phyloP scores from a whole-genome alignment of 2,797 vertebrate genomes.

The Iguana delicatissima region DNA sequence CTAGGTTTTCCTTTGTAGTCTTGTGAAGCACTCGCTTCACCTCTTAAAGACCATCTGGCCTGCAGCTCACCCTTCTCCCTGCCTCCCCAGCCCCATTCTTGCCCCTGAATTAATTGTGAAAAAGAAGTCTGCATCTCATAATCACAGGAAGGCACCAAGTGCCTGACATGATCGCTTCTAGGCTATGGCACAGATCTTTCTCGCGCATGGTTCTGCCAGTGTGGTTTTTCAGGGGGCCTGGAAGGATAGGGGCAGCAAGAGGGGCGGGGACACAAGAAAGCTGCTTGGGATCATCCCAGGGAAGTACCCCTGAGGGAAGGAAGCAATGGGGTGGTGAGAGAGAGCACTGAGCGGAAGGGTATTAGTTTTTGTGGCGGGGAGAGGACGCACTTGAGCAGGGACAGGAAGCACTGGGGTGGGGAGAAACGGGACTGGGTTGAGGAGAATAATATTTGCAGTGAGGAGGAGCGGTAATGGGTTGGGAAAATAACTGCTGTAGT shows the following conservation, averaged over 20 bases:
- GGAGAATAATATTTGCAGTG: no score
- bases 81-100: slow-evolving; percentile 69
- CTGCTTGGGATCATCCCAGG: no score
- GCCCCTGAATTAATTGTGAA: slow-evolving; percentile 80
- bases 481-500: no score
- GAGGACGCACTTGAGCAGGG: no score
- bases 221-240: not conserved
- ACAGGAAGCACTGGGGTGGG: no score
- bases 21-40: slow-evolving; percentile 92
- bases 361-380: no score
- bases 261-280: no score
- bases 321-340: no score
- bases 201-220: not conserved
- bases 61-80: slow-evolving; percentile 77
- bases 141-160: slow-evolving; percentile 69
- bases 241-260: not conserved
- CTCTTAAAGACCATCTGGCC: slow-evolving; percentile 91
- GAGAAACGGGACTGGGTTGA: no score
- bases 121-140: slow-evolving; percentile 78
- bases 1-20: slow-evolving; percentile 88
- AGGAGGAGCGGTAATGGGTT: no score
- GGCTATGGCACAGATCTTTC: slow-evolving; percentile 46
- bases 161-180: slow-evolving; percentile 52
- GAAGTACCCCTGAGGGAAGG: no score
- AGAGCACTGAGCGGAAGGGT: no score